Percentiles rank a stretch among this genome's conserved stretches.
These are phyloP conservation scores for Todiramphus saurophagus DNA, from an alignment of 2,113 vertebrate genomes.

Conservation along the genomic window DNA sequence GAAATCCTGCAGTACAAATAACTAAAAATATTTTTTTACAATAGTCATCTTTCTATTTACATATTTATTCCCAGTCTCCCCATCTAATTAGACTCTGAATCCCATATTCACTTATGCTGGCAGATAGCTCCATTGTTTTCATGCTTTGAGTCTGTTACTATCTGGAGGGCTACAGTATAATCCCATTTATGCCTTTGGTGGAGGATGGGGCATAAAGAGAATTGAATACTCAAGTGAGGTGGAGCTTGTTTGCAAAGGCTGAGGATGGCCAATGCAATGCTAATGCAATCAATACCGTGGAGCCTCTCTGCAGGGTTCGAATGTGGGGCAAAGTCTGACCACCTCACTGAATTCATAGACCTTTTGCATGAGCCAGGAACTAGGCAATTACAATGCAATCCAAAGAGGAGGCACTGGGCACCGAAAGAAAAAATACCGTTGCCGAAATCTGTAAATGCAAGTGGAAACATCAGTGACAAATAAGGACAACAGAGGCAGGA, in stretches of 20 bases:
- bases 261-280: background rate
- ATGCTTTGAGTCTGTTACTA: background rate
- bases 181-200: background rate
- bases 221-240: background rate
- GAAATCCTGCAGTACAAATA: conserved; percentile 37
- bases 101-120: background rate
- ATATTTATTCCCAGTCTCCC: conserved; percentile 52
- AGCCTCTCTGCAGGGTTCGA: background rate
- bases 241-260: background rate
- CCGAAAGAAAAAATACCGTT: background rate
- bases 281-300: background rate
- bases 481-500: background rate
- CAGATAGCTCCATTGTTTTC: conserved; percentile 6
- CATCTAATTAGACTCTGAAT: conserved; percentile 50
- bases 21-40: conserved; percentile 18
- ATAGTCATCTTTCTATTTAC: conserved; percentile 20
- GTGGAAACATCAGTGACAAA: background rate
- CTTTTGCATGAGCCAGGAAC: background rate
- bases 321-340: background rate
- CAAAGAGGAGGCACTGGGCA: background rate
- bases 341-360: background rate
- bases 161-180: background rate
- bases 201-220: background rate
- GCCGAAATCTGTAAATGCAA: background rate
- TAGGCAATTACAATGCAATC: background rate